These are phyloP conservation scores for Lamellibrachia satsuma DNA, from an alignment of 2,888 invertebrate species.

Conservation along the genomic window DNA sequence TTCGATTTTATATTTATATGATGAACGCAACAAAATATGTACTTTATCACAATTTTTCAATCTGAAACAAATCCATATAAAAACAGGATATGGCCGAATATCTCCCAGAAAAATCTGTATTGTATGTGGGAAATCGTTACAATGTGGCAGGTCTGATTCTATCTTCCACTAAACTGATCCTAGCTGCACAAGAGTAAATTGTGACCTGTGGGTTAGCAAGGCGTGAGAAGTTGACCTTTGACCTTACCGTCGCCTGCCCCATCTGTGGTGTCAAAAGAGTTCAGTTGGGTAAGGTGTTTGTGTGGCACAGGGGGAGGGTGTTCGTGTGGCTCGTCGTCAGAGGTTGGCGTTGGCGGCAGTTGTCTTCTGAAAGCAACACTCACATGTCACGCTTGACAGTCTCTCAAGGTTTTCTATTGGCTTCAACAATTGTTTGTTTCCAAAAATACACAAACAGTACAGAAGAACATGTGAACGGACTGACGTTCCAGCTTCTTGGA, in stretches of 20 bases:
- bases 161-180: too few species aligned
- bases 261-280: neutral
- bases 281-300: neutral
- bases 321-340: slow-evolving; percentile 36
- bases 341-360: slow-evolving; percentile 57
- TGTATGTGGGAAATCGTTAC: too few species aligned
- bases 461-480: too few species aligned
- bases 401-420: neutral
- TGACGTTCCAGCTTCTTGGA: too few species aligned
- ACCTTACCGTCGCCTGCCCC: neutral
- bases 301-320: neutral
- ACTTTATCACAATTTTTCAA: too few species aligned
- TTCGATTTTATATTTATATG: too few species aligned
- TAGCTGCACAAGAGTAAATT: neutral
- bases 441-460: neutral
- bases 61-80: too few species aligned
- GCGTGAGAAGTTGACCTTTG: neutral
- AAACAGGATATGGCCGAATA: too few species aligned
- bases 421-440: neutral
- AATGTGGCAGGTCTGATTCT: too few species aligned
- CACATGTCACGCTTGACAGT: neutral
- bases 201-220: neutral
- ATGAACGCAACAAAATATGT: too few species aligned
- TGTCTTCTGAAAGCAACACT: slow-evolving; percentile 48
- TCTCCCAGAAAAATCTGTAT: too few species aligned